phyloP scores from a whole-genome alignment of 1,140 invertebrate species.

The Solen grandis region DNA sequence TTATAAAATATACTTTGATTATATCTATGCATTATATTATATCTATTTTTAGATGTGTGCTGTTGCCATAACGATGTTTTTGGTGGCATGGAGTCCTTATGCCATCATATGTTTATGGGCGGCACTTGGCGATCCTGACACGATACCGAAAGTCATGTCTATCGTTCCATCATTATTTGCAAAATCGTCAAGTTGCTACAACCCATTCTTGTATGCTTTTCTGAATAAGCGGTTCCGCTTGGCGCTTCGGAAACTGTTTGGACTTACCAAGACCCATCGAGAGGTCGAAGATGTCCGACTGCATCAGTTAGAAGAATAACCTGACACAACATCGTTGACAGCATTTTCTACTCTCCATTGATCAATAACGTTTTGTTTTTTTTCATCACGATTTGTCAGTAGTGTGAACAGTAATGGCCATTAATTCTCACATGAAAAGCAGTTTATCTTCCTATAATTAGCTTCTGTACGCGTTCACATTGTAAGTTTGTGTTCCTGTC shows the following conservation, averaged over 20 bases:
- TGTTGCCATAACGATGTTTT: slow-evolving; percentile 49
- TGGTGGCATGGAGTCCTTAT: slow-evolving; percentile 62
- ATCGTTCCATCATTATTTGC: slow-evolving; percentile 57
- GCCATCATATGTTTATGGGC: slow-evolving; percentile 45
- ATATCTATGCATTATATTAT: no score
- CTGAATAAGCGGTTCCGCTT: slow-evolving; percentile 55
- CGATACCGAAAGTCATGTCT: slow-evolving; percentile 31
- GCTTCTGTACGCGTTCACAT: no score
- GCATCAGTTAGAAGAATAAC: slow-evolving; percentile 10
- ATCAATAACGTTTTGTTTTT: no score
- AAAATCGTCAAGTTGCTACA: slow-evolving; percentile 57
- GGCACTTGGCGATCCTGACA: slow-evolving; percentile 17
- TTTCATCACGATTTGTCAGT: no score
- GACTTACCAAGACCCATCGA: not conserved
- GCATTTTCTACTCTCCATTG: no score
- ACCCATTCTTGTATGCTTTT: slow-evolving; percentile 59
- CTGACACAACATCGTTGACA: no score
- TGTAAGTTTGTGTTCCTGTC: no score
- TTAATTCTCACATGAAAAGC: no score
- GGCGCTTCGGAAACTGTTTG: slow-evolving; percentile 30
- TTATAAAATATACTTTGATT: no score
- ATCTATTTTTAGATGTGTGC: slow-evolving; percentile 56
- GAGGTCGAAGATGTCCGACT: slow-evolving; percentile 3
- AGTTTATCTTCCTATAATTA: no score
- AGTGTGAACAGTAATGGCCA: no score